Evolutionary conservation across 2,888 invertebrate species (phyloP).

Genomic region (Dione vanillae): DNA sequence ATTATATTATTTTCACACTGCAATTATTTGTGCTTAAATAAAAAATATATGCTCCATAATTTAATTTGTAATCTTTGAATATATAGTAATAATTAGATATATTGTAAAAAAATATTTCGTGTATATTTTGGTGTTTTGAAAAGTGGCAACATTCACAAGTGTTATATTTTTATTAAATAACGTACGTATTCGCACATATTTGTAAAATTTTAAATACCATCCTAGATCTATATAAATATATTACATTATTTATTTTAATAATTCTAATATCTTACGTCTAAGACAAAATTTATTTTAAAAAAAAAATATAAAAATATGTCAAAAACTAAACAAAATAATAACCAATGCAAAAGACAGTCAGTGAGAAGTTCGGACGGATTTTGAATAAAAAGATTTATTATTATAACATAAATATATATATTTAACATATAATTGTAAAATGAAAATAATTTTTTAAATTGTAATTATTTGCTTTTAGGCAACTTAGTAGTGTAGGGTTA

Average conservation of each 20-base stretch:
- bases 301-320: conserved; percentile 4
- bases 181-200: conserved; percentile 25
- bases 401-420: neutral
- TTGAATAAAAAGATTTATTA: neutral
- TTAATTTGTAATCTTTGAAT: conserved; percentile 10
- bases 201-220: conserved; percentile 19
- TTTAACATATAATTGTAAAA: conserved; percentile 7
- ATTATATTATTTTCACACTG: conserved; percentile 4
- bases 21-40: conserved; percentile 1
- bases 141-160: conserved; percentile 24
- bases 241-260: conserved; percentile 23
- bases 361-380: conserved; percentile 14
- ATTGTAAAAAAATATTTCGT: conserved; percentile 20
- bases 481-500: neutral
- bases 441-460: conserved; percentile 6
- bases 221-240: conserved; percentile 1
- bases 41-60: conserved; percentile 10
- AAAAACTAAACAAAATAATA: conserved; percentile 1
- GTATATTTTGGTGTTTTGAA: conserved; percentile 28
- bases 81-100: conserved; percentile 10
- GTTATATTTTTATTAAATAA: conserved; percentile 23
- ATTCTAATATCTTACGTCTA: conserved; percentile 19
- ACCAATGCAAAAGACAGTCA: conserved; percentile 15
- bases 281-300: conserved; percentile 13
- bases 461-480: conserved; percentile 8